Evolutionary conservation across 1,140 invertebrate genomes (phyloP), one percentile per base, ranked within the genome.

Genomic region (Trichogramma pretiosum): DNA sequence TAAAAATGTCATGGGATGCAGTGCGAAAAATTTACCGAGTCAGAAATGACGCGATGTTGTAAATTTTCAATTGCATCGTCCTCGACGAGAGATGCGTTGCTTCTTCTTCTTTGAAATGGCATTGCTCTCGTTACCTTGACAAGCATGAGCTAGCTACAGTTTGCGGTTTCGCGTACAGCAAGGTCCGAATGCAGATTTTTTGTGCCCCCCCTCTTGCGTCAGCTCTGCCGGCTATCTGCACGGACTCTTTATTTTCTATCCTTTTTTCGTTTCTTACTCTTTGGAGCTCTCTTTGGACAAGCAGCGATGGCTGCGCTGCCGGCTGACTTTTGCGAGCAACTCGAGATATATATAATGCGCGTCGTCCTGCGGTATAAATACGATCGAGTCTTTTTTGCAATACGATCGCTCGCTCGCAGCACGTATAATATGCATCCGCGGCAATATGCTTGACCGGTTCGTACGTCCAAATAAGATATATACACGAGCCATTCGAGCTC

Each of bases 71-170:
- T 36, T 8, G 34, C 16, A 9, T n/a, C 40, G 47, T 42, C 40
- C 18, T 33, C 47, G 14, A 13, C 21, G 39, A 22, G 30, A 11
- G 41, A 26, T 38, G 45, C 46, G 33, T 42, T 17, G 38, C 17
- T n/a, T 32, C 32, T 41, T 28, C 37, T 46, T 51, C 42, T 33
- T 40, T 40, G 5, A n/a, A 46, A 46, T 46, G 49, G 44, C 49
- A 46, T 51, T 51, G 44, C 49, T 46, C 49, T 51, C 49, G 49
- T 51, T 46, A 51, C 49, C 49, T 51, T 51, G 44, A 51, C 49
- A n/a, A n/a, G n/a, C n/a, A n/a, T n/a, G n/a, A n/a, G n/a, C n/a
- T n/a, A n/a, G n/a, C n/a, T 51, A 36, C 28, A 44, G 48, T 36
- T 41, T 45, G 48, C 43, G 48, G 37, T 50, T 50, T 50, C 23